A percentile compares a stretch with the other conserved stretches of the same genome.
These are phyloP conservation scores for Atrichornis clamosus DNA, from an alignment of 2,113 vertebrate species.

Conservation along the genomic window DNA sequence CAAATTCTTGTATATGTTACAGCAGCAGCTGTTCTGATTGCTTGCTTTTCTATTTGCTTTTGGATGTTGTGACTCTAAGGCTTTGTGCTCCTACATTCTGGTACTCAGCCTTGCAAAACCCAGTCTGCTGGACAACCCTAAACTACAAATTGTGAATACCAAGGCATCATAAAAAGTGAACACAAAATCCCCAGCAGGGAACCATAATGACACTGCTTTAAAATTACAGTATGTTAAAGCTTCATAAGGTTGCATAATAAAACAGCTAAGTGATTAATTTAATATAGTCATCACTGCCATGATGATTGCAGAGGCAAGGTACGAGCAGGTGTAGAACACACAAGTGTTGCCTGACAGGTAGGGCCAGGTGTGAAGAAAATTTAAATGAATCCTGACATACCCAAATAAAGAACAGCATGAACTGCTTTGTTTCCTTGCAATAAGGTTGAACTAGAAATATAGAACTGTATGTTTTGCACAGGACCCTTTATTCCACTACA, in stretches of 20 bases:
- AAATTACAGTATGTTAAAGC: not conserved
- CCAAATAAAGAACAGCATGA: not conserved
- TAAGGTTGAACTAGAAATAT: not conserved
- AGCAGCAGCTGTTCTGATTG: not conserved
- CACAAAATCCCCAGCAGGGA: not conserved
- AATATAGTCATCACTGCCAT: not conserved
- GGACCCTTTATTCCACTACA: not conserved
- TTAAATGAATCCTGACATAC: not conserved
- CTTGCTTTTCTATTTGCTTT: not conserved
- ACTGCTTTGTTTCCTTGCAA: not conserved
- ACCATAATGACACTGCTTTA: not conserved
- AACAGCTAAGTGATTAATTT: slow-evolving; percentile 23
- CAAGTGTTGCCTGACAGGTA: not conserved
- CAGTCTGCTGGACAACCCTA: not conserved
- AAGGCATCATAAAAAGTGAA: not conserved
- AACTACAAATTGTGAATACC: not conserved
- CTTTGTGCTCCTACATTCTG: not conserved
- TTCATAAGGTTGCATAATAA: slow-evolving; percentile 6
- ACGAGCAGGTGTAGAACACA: not conserved
- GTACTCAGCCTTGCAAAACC: not conserved
- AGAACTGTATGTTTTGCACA: accelerated
- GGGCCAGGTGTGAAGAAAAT: not conserved
- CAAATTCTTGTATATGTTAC: not conserved
- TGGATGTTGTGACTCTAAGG: not conserved
- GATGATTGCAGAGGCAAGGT: not conserved